Evolutionary conservation across 2,888 invertebrate species (phyloP).

Genomic region (Eupithecia centaureata): DNA sequence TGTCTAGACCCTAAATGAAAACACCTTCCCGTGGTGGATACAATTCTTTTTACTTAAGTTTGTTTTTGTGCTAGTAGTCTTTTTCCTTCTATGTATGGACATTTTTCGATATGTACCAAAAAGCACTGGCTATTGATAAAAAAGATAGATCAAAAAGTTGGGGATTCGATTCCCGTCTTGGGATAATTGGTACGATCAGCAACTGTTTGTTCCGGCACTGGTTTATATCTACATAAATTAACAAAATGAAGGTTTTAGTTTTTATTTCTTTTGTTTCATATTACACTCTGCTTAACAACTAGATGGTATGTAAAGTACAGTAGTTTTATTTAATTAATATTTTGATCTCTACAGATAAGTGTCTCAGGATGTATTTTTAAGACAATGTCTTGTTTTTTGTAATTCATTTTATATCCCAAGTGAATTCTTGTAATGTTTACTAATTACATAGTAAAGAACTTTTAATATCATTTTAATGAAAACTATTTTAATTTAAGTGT

Average conservation of each 20-base stretch:
- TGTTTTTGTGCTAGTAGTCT: background rate
- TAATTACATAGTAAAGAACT: conserved; percentile 7
- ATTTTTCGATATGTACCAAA: background rate
- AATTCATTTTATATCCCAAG: background rate
- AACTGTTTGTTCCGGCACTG: too few relatives aligned
- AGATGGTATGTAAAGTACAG: background rate
- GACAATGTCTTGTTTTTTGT: background rate
- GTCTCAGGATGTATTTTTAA: background rate
- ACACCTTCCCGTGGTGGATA: too few relatives aligned
- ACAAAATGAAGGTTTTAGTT: too few relatives aligned
- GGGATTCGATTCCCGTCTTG: too few relatives aligned
- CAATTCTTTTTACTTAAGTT: background rate
- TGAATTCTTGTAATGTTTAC: conserved; percentile 8
- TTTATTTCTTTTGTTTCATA: background rate
- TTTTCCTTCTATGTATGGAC: background rate
- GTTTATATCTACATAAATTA: too few relatives aligned
- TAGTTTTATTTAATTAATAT: background rate
- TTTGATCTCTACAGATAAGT: background rate
- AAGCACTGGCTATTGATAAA: background rate
- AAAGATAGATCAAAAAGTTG: background rate
- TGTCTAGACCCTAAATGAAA: too few relatives aligned
- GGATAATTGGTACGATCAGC: too few relatives aligned
- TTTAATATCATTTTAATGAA: conserved; percentile 24
- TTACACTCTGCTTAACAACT: background rate
- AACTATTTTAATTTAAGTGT: conserved; percentile 34